Evolutionary conservation across 2,888 invertebrate species (phyloP).

Genomic region (Hipparchia semele): DNA sequence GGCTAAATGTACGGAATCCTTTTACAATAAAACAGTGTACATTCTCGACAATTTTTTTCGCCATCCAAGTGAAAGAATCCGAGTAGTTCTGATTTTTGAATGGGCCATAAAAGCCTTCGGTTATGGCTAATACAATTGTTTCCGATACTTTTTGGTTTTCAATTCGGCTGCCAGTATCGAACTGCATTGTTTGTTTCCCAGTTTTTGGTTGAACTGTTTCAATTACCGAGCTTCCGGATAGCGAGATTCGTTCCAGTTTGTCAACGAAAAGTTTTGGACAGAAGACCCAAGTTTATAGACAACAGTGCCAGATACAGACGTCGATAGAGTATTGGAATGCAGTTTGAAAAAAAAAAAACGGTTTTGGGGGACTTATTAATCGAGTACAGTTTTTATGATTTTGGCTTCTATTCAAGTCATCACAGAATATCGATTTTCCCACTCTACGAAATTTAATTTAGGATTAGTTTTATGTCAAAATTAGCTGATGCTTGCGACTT

Average conservation of each 20-base stretch:
- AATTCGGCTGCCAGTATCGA: slow-evolving; percentile 58
- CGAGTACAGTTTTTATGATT: background rate
- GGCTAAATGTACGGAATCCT: background rate
- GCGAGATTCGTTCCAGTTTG: slow-evolving; percentile 50
- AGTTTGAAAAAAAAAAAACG: slow-evolving; percentile 25
- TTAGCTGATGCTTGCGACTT: no score
- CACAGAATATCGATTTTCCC: background rate
- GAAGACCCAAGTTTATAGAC: slow-evolving; percentile 37
- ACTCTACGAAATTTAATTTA: background rate
- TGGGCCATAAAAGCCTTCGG: slow-evolving; percentile 58
- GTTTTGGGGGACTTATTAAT: background rate
- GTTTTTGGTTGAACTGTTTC: slow-evolving; percentile 58
- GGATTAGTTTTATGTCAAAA: no score
- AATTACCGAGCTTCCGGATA: slow-evolving; percentile 64
- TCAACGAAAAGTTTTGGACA: slow-evolving; percentile 42
- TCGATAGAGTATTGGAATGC: slow-evolving; percentile 18
- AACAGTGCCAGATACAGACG: slow-evolving; percentile 34
- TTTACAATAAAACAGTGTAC: background rate
- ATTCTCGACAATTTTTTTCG: slow-evolving; percentile 52
- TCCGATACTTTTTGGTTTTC: slow-evolving; percentile 56
- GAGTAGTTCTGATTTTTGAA: slow-evolving; percentile 49
- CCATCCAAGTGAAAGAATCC: slow-evolving; percentile 45
- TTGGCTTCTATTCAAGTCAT: slow-evolving; percentile 5
- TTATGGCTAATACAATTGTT: slow-evolving; percentile 61
- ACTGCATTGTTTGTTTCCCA: slow-evolving; percentile 52